Evolutionary conservation across 2,113 vertebrate genomes (phyloP).

Genomic region (Podiceps cristatus): DNA sequence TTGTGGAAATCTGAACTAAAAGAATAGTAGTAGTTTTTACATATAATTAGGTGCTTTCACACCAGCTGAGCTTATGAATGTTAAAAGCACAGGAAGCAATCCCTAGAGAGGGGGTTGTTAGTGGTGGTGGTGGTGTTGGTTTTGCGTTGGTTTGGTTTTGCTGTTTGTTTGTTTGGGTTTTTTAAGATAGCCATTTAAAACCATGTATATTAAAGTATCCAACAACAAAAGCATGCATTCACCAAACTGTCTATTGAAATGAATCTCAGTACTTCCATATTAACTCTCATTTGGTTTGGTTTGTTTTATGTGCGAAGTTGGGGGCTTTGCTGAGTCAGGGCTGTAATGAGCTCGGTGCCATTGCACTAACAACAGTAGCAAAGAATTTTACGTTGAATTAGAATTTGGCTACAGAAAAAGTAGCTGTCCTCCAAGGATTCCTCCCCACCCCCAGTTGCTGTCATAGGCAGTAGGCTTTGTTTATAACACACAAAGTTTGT

Average conservation of each 20-base stretch:
- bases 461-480: not conserved
- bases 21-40: not conserved
- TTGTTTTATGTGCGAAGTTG: not conserved
- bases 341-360: not conserved
- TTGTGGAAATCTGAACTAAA: not conserved
- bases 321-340: not conserved
- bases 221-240: not conserved
- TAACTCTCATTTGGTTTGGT: not conserved
- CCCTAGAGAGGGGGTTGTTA: not conserved
- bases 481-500: not conserved
- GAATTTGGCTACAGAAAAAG: not conserved
- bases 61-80: not conserved
- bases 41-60: not conserved
- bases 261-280: not conserved
- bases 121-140: too few species aligned
- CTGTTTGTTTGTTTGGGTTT: too few species aligned
- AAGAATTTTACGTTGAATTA: not conserved
- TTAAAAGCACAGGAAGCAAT: not conserved
- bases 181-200: not conserved
- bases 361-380: not conserved
- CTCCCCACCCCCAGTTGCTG: accelerated
- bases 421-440: not conserved
- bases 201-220: accelerated
- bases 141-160: too few species aligned
- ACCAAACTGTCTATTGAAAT: not conserved